Evolutionary conservation across 2,113 vertebrate species (phyloP).

Genomic region (Prietella phreatophila): DNA sequence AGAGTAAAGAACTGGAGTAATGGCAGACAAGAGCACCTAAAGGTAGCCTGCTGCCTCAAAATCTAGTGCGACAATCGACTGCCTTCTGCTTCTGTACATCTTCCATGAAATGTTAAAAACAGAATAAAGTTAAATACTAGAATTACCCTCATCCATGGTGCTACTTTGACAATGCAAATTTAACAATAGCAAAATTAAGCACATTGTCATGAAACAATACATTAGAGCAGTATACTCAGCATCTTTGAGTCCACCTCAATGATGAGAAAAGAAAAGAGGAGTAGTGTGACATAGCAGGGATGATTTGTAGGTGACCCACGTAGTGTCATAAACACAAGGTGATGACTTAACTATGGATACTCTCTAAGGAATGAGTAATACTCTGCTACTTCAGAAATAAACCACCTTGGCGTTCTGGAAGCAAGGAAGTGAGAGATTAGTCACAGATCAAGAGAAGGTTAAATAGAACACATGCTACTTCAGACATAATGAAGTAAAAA

Average conservation of each 20-base stretch:
- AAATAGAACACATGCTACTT: neutral
- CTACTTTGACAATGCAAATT: neutral
- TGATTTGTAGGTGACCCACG: neutral
- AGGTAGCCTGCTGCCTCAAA: neutral
- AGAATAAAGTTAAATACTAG: neutral
- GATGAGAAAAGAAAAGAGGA: neutral
- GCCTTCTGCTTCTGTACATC: neutral
- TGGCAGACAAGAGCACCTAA: neutral
- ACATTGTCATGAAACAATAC: neutral
- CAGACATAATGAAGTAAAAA: slow-evolving; percentile 1
- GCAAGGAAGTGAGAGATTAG: neutral
- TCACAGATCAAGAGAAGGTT: neutral
- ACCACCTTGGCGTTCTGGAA: neutral
- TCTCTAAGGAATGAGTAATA: neutral
- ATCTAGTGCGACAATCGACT: neutral
- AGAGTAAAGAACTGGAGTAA: neutral
- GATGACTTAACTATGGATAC: neutral
- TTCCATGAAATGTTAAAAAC: neutral
- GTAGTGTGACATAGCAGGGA: neutral
- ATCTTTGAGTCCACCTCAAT: neutral
- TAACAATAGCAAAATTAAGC: neutral
- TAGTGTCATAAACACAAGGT: neutral
- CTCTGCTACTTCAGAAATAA: neutral
- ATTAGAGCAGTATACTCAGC: neutral
- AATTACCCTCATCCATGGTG: neutral